phyloP scores from a whole-genome alignment of 2,888 invertebrate genomes.

The Perithous albicinctus region DNA sequence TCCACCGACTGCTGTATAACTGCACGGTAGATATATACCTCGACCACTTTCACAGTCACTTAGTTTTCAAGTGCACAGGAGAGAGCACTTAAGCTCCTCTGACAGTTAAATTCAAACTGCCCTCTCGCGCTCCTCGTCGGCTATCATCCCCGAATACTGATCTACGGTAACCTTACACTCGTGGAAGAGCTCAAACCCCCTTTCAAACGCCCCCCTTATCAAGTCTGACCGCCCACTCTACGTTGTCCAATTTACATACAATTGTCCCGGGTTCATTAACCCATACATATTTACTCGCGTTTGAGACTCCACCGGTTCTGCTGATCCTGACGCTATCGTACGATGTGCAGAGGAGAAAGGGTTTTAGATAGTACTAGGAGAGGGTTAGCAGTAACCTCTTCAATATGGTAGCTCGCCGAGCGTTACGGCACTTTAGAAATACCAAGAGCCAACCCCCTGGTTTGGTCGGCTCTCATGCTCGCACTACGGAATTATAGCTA shows the following conservation, averaged over 20 bases:
- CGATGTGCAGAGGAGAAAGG: slow-evolving; percentile 14
- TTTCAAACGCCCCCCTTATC: slow-evolving; percentile 25
- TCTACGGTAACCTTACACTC: slow-evolving; percentile 71
- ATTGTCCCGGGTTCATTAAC: slow-evolving; percentile 74
- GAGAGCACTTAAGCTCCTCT: slow-evolving; percentile 77
- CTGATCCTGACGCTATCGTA: slow-evolving; percentile 14
- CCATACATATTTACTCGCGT: slow-evolving; percentile 69
- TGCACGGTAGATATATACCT: slow-evolving; percentile 34
- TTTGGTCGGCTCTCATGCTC: slow-evolving; percentile 20
- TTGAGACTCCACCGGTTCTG: slow-evolving; percentile 25
- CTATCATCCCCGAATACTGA: slow-evolving; percentile 70
- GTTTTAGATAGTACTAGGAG: not conserved
- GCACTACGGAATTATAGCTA: not conserved
- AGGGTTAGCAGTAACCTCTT: not conserved
- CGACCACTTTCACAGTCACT: slow-evolving; percentile 78
- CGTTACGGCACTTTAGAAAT: slow-evolving; percentile 63
- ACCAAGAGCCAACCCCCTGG: slow-evolving; percentile 17
- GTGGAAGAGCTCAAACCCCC: slow-evolving; percentile 27
- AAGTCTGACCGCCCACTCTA: slow-evolving; percentile 54
- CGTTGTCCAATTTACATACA: slow-evolving; percentile 74
- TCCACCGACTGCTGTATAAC: slow-evolving; percentile 28
- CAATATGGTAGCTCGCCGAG: slow-evolving; percentile 46
- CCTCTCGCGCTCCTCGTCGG: slow-evolving; percentile 63
- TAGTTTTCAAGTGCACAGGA: slow-evolving; percentile 73
- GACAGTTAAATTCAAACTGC: slow-evolving; percentile 80